A percentile compares a stretch with the other conserved stretches of the same genome.
phyloP scores from a whole-genome alignment of 2,888 invertebrate genomes.

The Drosophila anomalata region DNA sequence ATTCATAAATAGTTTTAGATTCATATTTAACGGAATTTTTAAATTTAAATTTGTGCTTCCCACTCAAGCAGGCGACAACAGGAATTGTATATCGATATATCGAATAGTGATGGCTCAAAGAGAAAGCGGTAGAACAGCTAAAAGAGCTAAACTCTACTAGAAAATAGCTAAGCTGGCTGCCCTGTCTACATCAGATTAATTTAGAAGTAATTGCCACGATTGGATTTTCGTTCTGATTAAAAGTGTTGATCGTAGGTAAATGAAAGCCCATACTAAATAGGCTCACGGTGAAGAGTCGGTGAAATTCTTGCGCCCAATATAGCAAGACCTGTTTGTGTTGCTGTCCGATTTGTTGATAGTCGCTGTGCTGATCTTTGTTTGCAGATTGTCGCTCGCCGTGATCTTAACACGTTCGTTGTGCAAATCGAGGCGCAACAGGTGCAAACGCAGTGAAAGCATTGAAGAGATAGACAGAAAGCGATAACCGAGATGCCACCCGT shows the following conservation, averaged over 20 bases:
- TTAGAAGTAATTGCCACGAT: slow-evolving; percentile 1
- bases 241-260: slow-evolving; percentile 2
- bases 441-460: slow-evolving; percentile 70
- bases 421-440: slow-evolving; percentile 57
- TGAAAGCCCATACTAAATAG: background rate
- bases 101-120: too few species aligned
- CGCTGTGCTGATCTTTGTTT: slow-evolving; percentile 58
- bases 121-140: too few species aligned
- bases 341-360: slow-evolving; percentile 24
- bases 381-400: slow-evolving; percentile 57
- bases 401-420: slow-evolving; percentile 51
- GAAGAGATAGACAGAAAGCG: slow-evolving; percentile 22
- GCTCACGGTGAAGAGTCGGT: background rate
- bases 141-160: background rate
- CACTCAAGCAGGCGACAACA: too few species aligned
- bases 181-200: background rate
- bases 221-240: background rate
- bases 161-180: background rate
- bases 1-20: too few species aligned
- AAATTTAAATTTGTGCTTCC: too few species aligned
- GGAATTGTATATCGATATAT: too few species aligned
- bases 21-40: too few species aligned
- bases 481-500: slow-evolving; percentile 64
- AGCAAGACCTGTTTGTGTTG: slow-evolving; percentile 49
- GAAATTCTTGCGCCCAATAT: slow-evolving; percentile 48